Evolutionary conservation across 2,113 vertebrate genomes (phyloP).

Genomic region (Dicaeum eximium): DNA sequence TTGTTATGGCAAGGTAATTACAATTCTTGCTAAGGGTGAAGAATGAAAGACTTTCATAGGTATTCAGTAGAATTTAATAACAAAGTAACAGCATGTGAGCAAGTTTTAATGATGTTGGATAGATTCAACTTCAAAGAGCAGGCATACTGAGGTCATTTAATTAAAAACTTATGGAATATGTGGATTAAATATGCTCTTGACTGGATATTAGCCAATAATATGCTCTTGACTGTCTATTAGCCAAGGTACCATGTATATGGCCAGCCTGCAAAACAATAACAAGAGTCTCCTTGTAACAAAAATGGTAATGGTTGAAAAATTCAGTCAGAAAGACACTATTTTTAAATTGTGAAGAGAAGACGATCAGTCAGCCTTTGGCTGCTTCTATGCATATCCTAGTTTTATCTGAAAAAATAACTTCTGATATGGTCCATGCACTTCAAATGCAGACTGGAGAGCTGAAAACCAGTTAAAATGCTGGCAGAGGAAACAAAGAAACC

Average conservation of each 20-base stretch:
- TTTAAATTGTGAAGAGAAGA: not conserved
- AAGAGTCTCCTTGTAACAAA: not conserved
- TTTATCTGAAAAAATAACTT: not conserved
- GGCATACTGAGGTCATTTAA: not conserved
- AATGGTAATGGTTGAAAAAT: not conserved
- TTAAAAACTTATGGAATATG: not conserved
- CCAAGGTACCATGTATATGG: not conserved
- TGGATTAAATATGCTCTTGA: not conserved
- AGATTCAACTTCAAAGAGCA: slow-evolving; percentile 15
- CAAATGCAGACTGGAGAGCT: not conserved
- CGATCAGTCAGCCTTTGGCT: not conserved
- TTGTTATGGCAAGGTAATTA: not conserved
- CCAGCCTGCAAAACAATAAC: not conserved
- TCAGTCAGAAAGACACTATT: not conserved
- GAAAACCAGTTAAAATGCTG: not conserved
- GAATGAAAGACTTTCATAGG: not conserved
- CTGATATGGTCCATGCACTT: not conserved
- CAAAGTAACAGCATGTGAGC: not conserved
- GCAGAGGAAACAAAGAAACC: not conserved
- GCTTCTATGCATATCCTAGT: not conserved
- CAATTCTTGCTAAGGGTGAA: not conserved
- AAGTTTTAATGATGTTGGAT: slow-evolving; percentile 26
- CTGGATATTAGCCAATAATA: not conserved
- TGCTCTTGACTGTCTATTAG: not conserved
- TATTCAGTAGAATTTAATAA: slow-evolving; percentile 20